phyloP scores from a whole-genome alignment of 2,888 invertebrate genomes.

The Eustalomyia histrio region DNA sequence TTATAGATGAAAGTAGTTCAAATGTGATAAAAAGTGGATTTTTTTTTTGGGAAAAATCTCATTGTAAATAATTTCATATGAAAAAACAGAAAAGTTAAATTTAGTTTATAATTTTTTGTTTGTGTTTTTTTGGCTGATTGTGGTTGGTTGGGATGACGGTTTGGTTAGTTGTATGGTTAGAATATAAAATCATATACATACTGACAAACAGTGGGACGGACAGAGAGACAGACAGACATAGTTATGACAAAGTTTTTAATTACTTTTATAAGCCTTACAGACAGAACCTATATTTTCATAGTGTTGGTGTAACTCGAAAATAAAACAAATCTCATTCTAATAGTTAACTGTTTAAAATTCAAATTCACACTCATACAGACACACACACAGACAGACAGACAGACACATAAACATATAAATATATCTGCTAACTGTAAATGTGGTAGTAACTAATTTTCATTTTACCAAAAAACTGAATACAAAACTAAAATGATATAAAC shows the following conservation, averaged over 20 bases:
- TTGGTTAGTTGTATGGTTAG: background rate
- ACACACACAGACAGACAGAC: no score
- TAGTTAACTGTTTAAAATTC: conserved; percentile 22
- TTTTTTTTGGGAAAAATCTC: background rate
- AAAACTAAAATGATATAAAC: conserved; percentile 6
- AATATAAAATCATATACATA: background rate
- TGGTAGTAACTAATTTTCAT: background rate
- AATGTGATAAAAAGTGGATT: conserved; percentile 34
- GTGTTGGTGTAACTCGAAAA: conserved; percentile 16
- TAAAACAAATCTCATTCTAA: conserved; percentile 47
- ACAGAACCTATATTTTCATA: conserved; percentile 31
- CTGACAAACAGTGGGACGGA: background rate
- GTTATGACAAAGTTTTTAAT: conserved; percentile 65
- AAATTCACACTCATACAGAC: background rate
- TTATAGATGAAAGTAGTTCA: conserved; percentile 51
- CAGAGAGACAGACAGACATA: conserved; percentile 19
- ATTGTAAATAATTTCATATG: conserved; percentile 30
- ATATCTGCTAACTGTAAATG: background rate
- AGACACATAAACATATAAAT: background rate
- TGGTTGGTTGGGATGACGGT: conserved; percentile 33
- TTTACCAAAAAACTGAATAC: background rate
- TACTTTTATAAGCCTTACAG: conserved; percentile 64
- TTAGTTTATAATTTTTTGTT: conserved; percentile 50
- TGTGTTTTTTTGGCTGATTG: conserved; percentile 39
- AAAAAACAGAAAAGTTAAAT: conserved; percentile 53